Evolutionary conservation across 92 coral and sea anemone genomes (phyloP).

Genomic region (Phenganax stokvisi): DNA sequence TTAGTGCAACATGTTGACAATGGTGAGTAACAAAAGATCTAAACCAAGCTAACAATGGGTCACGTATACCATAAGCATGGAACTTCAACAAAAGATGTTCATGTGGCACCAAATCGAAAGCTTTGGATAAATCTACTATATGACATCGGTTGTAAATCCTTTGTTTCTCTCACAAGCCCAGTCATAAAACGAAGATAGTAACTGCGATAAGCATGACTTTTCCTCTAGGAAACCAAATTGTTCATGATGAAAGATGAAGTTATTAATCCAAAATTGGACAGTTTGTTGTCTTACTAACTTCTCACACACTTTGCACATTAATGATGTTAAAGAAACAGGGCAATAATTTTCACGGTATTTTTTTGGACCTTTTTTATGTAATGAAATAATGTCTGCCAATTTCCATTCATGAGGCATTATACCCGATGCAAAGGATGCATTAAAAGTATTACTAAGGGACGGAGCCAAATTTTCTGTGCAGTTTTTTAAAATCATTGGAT

Average conservation of each 20-base stretch:
- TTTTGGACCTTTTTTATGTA: conserved; percentile 45
- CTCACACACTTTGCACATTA: conserved; percentile 10
- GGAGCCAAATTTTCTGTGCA: conserved; percentile 35
- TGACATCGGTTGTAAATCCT: conserved; percentile 40
- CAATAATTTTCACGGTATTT: conserved; percentile 22
- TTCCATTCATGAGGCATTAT: conserved; percentile 38
- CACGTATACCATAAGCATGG: conserved; percentile 37
- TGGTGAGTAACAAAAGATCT: conserved; percentile 43
- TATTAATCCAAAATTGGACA: conserved; percentile 3
- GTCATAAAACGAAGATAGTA: conserved; percentile 36
- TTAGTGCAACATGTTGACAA: conserved; percentile 37
- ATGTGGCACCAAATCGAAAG: conserved; percentile 47
- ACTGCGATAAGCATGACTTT: conserved; percentile 39
- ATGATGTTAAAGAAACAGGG: conserved; percentile 17
- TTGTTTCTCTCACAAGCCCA: conserved; percentile 40
- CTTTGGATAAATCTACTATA: conserved; percentile 48
- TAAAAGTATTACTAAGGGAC: conserved; percentile 21
- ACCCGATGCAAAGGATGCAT: conserved; percentile 32
- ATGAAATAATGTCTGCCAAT: conserved; percentile 30
- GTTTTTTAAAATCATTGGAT: conserved; percentile 40
- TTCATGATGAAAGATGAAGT: not conserved
- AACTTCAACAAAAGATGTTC: conserved; percentile 41
- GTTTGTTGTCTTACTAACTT: not conserved
- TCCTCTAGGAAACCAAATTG: conserved; percentile 34
- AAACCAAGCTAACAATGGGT: conserved; percentile 48